Evolutionary conservation across 2,797 vertebrate genomes (phyloP), one percentile per base, ranked within the genome.

Genomic region (Pagetopsis macropterus): DNA sequence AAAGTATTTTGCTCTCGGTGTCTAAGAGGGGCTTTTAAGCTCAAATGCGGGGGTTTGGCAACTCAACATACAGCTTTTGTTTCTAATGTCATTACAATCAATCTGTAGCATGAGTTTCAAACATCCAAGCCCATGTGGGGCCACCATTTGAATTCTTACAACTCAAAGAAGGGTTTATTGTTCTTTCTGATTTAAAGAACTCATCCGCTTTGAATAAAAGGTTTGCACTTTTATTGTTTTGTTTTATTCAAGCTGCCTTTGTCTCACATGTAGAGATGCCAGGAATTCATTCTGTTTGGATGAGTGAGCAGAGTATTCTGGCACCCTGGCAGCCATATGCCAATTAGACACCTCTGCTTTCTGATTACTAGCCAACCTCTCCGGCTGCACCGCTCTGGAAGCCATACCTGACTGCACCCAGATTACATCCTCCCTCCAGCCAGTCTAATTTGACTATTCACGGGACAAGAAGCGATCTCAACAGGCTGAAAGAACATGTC

Each of bases 351-450:
- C 68, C 76, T 87, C 79, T 85, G 84, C 79, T 67, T 79, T 74
- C 75, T 88, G 88, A 91, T 88, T 83, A 83, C 81, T 61, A 49
- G 71, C 79, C 85, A 82, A 70, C 55, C 71, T 84, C 79, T 72
- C 31, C 4, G 75, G 76, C 79, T 70, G 66, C 67, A 2, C 40
- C 50, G 66, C 76, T 81, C 78, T 84, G 82, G 81, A 89, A 76
- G 83, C 76, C 80, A 89, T 84, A 88, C 91, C 88, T 92, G 88
- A 90, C 88, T 90, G 87, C 87, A 84, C 76, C 78, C 66, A 77
- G 77, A 89, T 84, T 78, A 83, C 87, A 87, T 78, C 76, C 76
- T 72, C 69, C 89, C 82, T 79, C 66, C 27, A 82, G 76, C 85
- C 76, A 83, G 67, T 65, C 64, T 84, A 44, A 83, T 87, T 90